Evolutionary conservation across 2,888 invertebrate species (phyloP).

Genomic region (Synanthedon vespiformis): DNA sequence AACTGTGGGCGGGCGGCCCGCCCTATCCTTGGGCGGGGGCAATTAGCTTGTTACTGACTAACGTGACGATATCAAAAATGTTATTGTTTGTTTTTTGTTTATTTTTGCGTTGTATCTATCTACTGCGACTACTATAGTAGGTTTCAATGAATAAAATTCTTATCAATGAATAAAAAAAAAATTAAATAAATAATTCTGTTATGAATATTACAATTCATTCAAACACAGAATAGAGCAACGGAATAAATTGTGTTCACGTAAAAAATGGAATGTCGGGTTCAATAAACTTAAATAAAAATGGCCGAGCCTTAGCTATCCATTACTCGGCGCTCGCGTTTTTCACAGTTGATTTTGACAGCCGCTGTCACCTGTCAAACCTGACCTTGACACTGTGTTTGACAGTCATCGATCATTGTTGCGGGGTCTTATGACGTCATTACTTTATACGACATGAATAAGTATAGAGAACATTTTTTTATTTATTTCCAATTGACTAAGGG

Average conservation of each 20-base stretch:
- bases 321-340: constrained; percentile 55
- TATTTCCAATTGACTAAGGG: too few relatives aligned
- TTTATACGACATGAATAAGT: too few relatives aligned
- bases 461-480: too few relatives aligned
- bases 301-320: constrained; percentile 46
- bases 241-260: too few relatives aligned
- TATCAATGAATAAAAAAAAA: too few relatives aligned
- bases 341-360: constrained; percentile 35
- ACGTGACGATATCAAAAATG: not conserved
- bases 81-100: not conserved
- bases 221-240: too few relatives aligned
- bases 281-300: constrained; percentile 38
- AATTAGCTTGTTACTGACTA: constrained; percentile 28
- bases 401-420: constrained; percentile 35
- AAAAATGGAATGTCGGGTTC: constrained; percentile 18
- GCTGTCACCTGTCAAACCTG: constrained; percentile 40
- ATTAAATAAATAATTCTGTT: too few relatives aligned
- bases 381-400: constrained; percentile 45
- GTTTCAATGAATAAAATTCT: too few relatives aligned
- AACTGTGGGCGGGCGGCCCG: constrained; percentile 42
- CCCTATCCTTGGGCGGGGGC: constrained; percentile 54
- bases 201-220: too few relatives aligned
- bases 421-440: constrained; percentile 10
- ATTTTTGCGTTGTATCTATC: too few relatives aligned
- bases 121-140: too few relatives aligned